Evolutionary conservation across 2,113 vertebrate genomes (phyloP).

Genomic region (Fukomys damarensis): DNA sequence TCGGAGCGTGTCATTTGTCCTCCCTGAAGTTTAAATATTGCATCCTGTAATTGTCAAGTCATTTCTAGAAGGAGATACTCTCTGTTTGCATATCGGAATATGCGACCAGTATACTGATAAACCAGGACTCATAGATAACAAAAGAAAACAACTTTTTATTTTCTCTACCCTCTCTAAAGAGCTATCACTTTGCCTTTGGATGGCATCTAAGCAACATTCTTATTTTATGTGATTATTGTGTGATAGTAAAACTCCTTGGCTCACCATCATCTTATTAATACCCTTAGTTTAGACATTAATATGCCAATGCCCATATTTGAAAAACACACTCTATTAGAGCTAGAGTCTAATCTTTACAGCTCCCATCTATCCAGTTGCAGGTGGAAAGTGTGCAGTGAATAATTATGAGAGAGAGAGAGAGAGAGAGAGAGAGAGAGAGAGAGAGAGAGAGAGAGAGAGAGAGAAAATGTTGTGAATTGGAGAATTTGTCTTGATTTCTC

Average conservation of each 20-base stretch:
- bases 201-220: background rate
- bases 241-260: background rate
- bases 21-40: background rate
- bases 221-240: background rate
- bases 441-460: fast-evolving
- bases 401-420: background rate
- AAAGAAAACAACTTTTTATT: background rate
- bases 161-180: background rate
- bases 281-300: constrained; percentile 28
- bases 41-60: background rate
- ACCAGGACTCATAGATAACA: background rate
- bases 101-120: background rate
- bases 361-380: fast-evolving
- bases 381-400: background rate
- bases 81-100: background rate
- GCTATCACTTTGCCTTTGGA: background rate
- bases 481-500: background rate
- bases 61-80: background rate
- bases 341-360: background rate
- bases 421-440: background rate
- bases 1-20: background rate
- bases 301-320: background rate
- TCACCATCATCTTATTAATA: background rate
- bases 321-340: background rate
- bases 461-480: fast-evolving